phyloP scores from a whole-genome alignment of 1,140 invertebrate genomes.

The Eubasilissa regina region DNA sequence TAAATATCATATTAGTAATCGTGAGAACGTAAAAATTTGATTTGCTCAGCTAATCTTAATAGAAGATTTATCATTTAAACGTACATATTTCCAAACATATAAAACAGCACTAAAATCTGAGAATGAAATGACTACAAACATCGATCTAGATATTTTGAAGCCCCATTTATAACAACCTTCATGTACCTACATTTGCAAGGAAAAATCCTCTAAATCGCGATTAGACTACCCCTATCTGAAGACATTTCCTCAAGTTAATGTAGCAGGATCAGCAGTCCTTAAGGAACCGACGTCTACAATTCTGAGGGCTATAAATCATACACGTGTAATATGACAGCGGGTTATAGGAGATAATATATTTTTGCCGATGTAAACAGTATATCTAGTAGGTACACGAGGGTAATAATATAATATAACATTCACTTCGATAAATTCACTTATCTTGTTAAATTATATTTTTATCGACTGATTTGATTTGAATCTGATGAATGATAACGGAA shows the following conservation, averaged over 20 bases:
- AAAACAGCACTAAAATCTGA: no score
- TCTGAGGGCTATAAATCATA: conserved; percentile 28
- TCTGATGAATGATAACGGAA: no score
- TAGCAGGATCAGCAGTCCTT: conserved; percentile 40
- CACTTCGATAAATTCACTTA: no score
- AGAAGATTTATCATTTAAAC: no score
- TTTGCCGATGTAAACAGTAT: conserved; percentile 18
- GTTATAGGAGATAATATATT: conserved; percentile 15
- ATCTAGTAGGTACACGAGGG: neutral
- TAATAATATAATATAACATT: no score
- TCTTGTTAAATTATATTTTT: no score
- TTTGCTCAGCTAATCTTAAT: no score
- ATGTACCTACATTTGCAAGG: neutral
- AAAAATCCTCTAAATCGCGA: conserved; percentile 12
- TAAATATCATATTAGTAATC: no score
- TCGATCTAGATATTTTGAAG: neutral
- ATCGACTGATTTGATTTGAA: no score
- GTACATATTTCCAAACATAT: no score
- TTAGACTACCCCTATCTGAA: conserved; percentile 20
- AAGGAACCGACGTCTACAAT: conserved; percentile 7
- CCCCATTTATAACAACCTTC: conserved; percentile 4
- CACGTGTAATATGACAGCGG: conserved; percentile 35
- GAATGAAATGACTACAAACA: neutral
- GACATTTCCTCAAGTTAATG: conserved; percentile 41
- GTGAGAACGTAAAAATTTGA: no score